A percentile compares a stretch with the other conserved stretches of the same genome.
Evolutionary conservation across 1,140 invertebrate genomes (phyloP).

Genomic region (Drosophila auraria): DNA sequence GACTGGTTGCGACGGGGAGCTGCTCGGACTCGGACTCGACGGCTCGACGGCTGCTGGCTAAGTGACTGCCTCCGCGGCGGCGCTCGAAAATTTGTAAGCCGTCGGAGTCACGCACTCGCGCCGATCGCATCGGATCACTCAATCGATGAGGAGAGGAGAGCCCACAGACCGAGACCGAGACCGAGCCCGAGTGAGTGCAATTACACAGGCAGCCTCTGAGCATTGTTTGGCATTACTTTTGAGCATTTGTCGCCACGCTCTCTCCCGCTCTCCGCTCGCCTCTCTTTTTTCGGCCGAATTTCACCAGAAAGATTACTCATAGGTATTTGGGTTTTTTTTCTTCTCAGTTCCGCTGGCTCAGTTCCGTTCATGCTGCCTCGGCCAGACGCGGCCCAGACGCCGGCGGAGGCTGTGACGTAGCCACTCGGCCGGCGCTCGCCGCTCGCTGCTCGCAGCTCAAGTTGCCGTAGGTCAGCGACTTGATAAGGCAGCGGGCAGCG

Average conservation of each 20-base stretch:
- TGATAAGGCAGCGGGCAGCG: constrained; percentile 47
- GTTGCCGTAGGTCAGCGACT: constrained; percentile 77
- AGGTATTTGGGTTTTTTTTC: constrained; percentile 62
- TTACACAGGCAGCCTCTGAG: constrained; percentile 34
- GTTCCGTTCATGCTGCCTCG: neutral
- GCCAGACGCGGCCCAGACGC: constrained; percentile 25
- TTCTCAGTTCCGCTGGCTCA: neutral
- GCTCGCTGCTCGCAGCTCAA: constrained; percentile 1
- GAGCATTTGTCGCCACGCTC: constrained; percentile 48
- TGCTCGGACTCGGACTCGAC: constrained; percentile 28
- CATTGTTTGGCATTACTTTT: constrained; percentile 30
- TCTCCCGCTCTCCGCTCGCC: constrained; percentile 4
- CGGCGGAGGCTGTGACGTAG: constrained; percentile 21
- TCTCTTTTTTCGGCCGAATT: constrained; percentile 61
- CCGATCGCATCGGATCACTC: constrained; percentile 9
- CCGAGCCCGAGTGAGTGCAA: constrained; percentile 28
- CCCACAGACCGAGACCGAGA: too few species aligned
- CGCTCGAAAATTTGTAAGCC: constrained; percentile 40
- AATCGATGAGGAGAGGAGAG: constrained; percentile 33
- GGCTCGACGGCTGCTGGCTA: constrained; percentile 46
- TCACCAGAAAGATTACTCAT: constrained; percentile 83
- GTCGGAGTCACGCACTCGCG: constrained; percentile 16
- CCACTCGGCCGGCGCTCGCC: neutral
- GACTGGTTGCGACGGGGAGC: constrained; percentile 8
- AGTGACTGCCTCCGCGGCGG: constrained; percentile 47